A percentile compares a stretch with the other conserved stretches of the same genome.
Conservation (phyloP, 2,113 vertebrate genomes). For the Leptocoma aspasia region DNA sequence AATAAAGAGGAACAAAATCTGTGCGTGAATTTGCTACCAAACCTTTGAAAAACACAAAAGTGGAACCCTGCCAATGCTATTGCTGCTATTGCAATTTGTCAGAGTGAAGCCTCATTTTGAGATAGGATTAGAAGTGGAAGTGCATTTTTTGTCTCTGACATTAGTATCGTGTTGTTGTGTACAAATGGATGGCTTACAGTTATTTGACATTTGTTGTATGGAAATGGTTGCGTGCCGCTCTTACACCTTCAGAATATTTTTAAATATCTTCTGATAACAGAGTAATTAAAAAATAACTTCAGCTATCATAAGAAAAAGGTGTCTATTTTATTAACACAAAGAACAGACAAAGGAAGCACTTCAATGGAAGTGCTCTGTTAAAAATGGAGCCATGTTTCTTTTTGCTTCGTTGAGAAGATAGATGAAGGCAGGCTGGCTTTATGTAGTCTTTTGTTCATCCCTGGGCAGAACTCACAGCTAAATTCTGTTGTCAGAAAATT, state of each 20-base stretch:
- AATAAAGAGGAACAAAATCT: constrained; percentile 25
- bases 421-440: neutral
- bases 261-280: neutral
- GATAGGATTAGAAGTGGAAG: neutral
- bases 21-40: neutral
- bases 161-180: neutral
- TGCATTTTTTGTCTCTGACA: neutral
- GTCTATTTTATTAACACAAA: neutral
- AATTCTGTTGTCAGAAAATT: constrained; percentile 5
- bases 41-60: constrained; percentile 33
- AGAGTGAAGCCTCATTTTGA: neutral
- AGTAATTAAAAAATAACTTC: neutral
- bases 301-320: neutral
- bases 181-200: neutral
- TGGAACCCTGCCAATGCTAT: constrained; percentile 35
- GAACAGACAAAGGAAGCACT: neutral
- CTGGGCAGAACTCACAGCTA: neutral
- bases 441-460: neutral
- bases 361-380: neutral
- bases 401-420: neutral
- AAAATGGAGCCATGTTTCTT: neutral
- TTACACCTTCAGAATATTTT: neutral
- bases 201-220: neutral
- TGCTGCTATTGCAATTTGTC: constrained; percentile 38
- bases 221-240: neutral